A percentile compares a stretch with the other conserved stretches of the same genome.
These are phyloP conservation scores for Rhinogobius similis DNA, from an alignment of 2,113 vertebrate species.

Conservation along the genomic window DNA sequence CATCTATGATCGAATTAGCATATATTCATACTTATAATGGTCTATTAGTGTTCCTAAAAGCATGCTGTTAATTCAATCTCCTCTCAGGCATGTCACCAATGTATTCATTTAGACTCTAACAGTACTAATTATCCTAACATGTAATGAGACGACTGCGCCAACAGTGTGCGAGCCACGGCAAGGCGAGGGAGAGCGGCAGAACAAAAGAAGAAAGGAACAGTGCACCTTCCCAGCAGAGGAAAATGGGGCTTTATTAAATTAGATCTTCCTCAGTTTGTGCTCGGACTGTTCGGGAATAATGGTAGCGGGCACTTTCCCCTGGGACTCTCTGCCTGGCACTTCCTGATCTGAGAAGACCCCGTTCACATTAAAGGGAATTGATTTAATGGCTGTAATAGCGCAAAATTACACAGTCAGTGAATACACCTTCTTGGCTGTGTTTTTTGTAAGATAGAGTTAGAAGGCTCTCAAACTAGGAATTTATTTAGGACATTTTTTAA, in stretches of 20 bases:
- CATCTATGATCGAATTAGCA: not conserved
- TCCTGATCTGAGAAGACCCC: conserved; percentile 64
- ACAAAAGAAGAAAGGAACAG: conserved; percentile 25
- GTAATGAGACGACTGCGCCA: conserved; percentile 23
- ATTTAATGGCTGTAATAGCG: conserved; percentile 70
- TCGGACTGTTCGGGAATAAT: conserved; percentile 56
- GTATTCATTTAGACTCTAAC: conserved; percentile 1
- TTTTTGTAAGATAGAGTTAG: not conserved
- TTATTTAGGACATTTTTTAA: not conserved
- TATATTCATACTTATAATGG: not conserved
- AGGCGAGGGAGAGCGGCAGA: not conserved
- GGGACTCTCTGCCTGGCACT: conserved; percentile 59
- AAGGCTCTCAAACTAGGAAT: not conserved
- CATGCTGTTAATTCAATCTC: not conserved
- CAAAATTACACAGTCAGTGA: conserved; percentile 17
- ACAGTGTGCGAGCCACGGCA: not conserved
- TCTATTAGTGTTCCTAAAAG: not conserved
- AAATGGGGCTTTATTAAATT: conserved; percentile 64
- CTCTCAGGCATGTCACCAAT: not conserved
- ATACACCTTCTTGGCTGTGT: not conserved
- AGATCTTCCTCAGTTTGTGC: conserved; percentile 53
- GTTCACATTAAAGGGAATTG: conserved; percentile 70
- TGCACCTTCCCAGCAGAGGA: conserved; percentile 20
- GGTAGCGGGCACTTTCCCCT: conserved; percentile 31
- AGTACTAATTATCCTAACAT: conserved; percentile 19